phyloP scores from a whole-genome alignment of 2,888 invertebrate species.

The Epirrita christyi region DNA sequence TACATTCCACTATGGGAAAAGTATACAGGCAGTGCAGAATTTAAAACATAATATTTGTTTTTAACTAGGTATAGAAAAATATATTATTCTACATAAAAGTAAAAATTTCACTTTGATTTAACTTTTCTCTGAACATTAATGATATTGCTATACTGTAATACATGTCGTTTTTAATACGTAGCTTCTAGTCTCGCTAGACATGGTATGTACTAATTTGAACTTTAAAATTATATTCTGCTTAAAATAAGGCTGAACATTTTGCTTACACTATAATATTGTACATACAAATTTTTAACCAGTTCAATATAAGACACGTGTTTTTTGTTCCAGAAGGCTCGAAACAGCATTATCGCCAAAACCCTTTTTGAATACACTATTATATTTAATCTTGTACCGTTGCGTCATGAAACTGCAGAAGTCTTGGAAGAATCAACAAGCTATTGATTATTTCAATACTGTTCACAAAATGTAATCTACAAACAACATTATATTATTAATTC shows the following conservation, averaged over 20 bases:
- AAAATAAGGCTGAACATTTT: constrained; percentile 32
- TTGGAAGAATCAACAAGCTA: background rate
- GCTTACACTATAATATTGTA: constrained; percentile 18
- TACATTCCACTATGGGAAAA: constrained; percentile 15
- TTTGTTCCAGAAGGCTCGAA: background rate
- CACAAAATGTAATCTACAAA: too few species aligned
- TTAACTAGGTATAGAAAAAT: constrained; percentile 26
- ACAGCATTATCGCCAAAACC: background rate
- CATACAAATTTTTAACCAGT: background rate
- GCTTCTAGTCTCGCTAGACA: constrained; percentile 12
- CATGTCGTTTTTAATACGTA: constrained; percentile 1
- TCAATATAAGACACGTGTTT: constrained; percentile 1
- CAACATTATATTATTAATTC: too few species aligned
- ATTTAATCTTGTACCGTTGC: background rate
- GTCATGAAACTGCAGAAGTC: constrained; percentile 22
- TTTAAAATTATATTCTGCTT: constrained; percentile 26
- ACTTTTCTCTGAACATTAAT: constrained; percentile 20
- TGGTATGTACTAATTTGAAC: constrained; percentile 30
- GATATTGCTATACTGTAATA: background rate
- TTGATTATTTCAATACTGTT: background rate
- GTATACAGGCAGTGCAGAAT: constrained; percentile 4
- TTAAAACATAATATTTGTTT: constrained; percentile 10
- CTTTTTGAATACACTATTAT: background rate
- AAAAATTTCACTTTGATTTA: constrained; percentile 24
- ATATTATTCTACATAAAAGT: constrained; percentile 35